phyloP scores from a whole-genome alignment of 2,797 vertebrate genomes.

The Peromyscus melanophrys region DNA sequence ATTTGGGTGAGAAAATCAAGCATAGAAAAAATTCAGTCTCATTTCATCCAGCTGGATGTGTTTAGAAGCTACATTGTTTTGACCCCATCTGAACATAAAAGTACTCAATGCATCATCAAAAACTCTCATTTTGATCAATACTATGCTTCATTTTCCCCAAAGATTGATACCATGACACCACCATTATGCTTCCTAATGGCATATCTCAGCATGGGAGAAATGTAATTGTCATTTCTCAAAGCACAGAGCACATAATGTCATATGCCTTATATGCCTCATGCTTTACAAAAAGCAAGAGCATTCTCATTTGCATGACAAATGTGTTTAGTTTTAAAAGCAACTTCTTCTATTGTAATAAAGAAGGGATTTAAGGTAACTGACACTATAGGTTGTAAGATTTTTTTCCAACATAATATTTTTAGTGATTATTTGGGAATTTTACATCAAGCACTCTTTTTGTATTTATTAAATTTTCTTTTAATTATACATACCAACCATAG shows the following conservation, averaged over 20 bases:
- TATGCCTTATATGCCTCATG: conserved; percentile 35
- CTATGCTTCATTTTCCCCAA: conserved; percentile 21
- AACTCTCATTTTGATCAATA: conserved; percentile 66
- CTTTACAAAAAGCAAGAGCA: conserved; percentile 56
- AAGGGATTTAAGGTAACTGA: conserved; percentile 75
- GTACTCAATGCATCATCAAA: neutral
- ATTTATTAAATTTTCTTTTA: no score
- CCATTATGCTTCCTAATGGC: conserved; percentile 46
- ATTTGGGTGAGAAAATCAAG: conserved; percentile 21
- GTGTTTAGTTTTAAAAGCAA: conserved; percentile 59
- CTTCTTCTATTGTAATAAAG: conserved; percentile 58
- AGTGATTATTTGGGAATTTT: neutral
- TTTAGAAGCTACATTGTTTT: conserved; percentile 18
- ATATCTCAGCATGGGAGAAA: conserved; percentile 35
- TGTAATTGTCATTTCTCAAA: conserved; percentile 62
- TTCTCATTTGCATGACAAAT: conserved; percentile 73
- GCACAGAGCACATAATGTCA: conserved; percentile 42
- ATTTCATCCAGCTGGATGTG: neutral
- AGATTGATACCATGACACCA: conserved; percentile 17
- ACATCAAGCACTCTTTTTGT: neutral
- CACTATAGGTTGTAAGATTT: conserved; percentile 65
- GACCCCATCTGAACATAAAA: neutral
- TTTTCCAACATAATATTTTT: neutral
- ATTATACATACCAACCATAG: no score
- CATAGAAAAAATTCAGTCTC: neutral